Base-by-base conservation (phyloP, 2,888 invertebrate genomes). In the Drosophila falleni region DNA sequence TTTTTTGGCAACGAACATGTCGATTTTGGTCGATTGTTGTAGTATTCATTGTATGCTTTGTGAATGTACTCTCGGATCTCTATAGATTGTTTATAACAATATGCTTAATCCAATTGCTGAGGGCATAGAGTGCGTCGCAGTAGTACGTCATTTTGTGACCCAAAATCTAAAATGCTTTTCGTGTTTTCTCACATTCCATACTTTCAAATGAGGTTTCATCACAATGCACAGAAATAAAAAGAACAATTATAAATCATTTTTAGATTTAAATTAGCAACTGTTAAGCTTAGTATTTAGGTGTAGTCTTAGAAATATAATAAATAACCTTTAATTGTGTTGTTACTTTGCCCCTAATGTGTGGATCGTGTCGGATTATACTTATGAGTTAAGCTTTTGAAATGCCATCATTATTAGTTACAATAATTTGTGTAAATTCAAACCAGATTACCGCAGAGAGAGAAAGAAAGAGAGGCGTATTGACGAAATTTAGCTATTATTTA, bases 151-250 rank as follows among this genome's bases (percentile, higher is more conserved):
- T 54, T 70, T 62, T 55, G 37, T 62, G 50, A 61, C 56, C 49
- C 33, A 58, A 67, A 65, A 65, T 64, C 71, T 74, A 78, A 74
- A 78, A 78, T 56, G 62, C 39, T 78, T 78, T 74, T 55, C 78
- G 47, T 78, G 78, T 78, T 74, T 78, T 74, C 58, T 55, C 47
- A 50, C 37, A 47, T 42, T 29, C 33, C 50, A 54, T 61, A 61
- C 63, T 66, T 51, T 61, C 58, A 60, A 66, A 41, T 42, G 13
- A 23, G 50, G 46, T 31, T 46, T 19, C 53, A 55, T 33, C 33
- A 31, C n/a, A 23, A 23, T 10, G 26, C 19, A 41, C 31, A 31
- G 11, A 29, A 31, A 8, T 10, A 19, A 15, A 53, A 15, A 26
- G 39, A 37, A 37, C 39, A 10, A 26, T 37, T 39, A 53, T 49